A percentile compares a stretch with the other conserved stretches of the same genome.
These are phyloP conservation scores for Hylaea fasciaria DNA, from an alignment of 2,888 invertebrate species.

Conservation along the genomic window DNA sequence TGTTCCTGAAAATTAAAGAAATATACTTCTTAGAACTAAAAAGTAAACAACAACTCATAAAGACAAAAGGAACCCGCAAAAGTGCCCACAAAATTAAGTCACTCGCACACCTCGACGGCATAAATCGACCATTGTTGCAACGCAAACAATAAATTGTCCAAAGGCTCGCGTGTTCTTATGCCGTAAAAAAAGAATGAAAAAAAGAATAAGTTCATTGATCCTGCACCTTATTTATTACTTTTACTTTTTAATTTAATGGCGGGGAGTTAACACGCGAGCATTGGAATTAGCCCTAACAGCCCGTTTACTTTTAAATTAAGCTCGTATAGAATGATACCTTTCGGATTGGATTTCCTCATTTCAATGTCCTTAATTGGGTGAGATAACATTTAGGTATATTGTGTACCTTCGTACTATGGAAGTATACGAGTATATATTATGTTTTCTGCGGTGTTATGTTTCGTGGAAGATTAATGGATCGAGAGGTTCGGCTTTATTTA, in stretches of 20 bases:
- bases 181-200: conserved; percentile 47
- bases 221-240: conserved; percentile 61
- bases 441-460: conserved; percentile 24
- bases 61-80: conserved; percentile 14
- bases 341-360: conserved; percentile 28
- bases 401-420: neutral
- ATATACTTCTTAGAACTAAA: too few relatives aligned
- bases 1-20: too few relatives aligned
- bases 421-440: conserved; percentile 4
- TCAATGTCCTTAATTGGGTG: conserved; percentile 34
- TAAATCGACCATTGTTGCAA: conserved; percentile 30
- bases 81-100: conserved; percentile 19
- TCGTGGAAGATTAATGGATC: conserved; percentile 19
- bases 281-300: conserved; percentile 49
- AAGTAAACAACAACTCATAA: conserved; percentile 2
- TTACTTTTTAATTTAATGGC: conserved; percentile 68
- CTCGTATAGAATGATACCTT: conserved; percentile 28
- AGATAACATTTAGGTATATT: conserved; percentile 38
- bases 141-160: conserved; percentile 36
- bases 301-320: conserved; percentile 34
- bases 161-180: conserved; percentile 50
- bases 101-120: conserved; percentile 18
- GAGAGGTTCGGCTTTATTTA: conserved; percentile 7
- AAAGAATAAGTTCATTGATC: conserved; percentile 60
- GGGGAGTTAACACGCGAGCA: conserved; percentile 57